Evolutionary conservation across 2,797 vertebrate species (phyloP).

Genomic region (Phataginus tricuspis): DNA sequence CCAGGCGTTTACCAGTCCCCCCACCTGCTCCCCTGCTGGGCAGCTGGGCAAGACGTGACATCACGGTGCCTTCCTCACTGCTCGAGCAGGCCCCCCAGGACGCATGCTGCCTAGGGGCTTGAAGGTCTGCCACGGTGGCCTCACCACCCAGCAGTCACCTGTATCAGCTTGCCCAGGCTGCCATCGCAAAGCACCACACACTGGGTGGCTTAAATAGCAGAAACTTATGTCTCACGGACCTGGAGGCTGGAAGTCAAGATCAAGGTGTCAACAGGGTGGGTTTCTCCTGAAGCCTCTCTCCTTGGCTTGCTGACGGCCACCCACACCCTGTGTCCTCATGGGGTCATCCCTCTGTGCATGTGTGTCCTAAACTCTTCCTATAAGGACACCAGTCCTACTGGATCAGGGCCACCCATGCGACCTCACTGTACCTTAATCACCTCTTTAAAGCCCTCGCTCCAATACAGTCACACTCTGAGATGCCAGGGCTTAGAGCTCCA

Average conservation of each 20-base stretch:
- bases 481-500: no score
- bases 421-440: not conserved
- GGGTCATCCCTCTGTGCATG: not conserved
- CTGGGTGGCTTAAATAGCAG: rapidly evolving
- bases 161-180: rapidly evolving
- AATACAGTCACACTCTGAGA: not conserved
- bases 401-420: rapidly evolving
- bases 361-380: not conserved
- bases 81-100: not conserved
- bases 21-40: no score
- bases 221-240: rapidly evolving
- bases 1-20: no score
- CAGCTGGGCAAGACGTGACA: no score
- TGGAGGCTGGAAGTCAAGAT: not conserved
- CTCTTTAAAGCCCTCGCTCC: not conserved
- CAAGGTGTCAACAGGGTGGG: not conserved
- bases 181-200: rapidly evolving
- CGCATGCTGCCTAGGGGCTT: rapidly evolving
- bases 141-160: not conserved
- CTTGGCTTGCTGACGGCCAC: rapidly evolving
- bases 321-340: not conserved
- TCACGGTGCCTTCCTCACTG: rapidly evolving
- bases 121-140: not conserved
- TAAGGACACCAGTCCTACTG: not conserved
- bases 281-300: not conserved